A percentile compares a stretch with the other conserved stretches of the same genome.
Evolutionary conservation across 2,113 vertebrate species (phyloP).

Genomic region (Hepsetus odoe): DNA sequence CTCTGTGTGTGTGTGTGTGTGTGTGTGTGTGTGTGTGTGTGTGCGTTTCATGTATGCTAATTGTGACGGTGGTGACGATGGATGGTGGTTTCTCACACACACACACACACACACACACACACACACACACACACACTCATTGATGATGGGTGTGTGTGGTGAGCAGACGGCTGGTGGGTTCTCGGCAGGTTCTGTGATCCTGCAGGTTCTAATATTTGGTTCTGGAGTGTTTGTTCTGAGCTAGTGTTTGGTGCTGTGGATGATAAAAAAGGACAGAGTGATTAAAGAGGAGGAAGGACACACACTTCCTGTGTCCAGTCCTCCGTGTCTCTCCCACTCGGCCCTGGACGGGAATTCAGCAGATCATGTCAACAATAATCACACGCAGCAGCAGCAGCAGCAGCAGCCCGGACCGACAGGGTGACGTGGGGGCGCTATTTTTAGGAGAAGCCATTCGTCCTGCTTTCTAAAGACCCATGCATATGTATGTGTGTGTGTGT

Average conservation of each 20-base stretch:
- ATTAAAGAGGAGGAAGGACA: background rate
- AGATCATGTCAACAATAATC: constrained; percentile 42
- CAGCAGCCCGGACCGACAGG: constrained; percentile 24
- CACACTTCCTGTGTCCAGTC: constrained; percentile 48
- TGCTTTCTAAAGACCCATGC: constrained; percentile 21
- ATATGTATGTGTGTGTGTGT: constrained; percentile 27
- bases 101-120: constrained; percentile 37
- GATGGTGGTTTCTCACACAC: no score
- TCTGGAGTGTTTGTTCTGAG: background rate
- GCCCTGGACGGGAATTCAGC: constrained; percentile 32
- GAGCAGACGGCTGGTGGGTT: no score
- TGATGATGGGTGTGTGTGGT: no score
- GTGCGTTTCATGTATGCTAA: no score
- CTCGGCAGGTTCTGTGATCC: no score
- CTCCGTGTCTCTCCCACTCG: background rate
- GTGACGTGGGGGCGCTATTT: constrained; percentile 45
- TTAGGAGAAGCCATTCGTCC: constrained; percentile 33
- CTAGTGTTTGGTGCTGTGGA: background rate
- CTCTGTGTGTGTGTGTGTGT: no score
- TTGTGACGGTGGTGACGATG: no score
- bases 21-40: no score
- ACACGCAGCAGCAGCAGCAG: constrained; percentile 3
- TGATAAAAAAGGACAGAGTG: background rate
- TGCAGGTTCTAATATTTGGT: constrained; percentile 23
- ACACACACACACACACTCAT: no score